phyloP scores from a whole-genome alignment of 1,140 invertebrate genomes.

The Drosophila grimshawi region DNA sequence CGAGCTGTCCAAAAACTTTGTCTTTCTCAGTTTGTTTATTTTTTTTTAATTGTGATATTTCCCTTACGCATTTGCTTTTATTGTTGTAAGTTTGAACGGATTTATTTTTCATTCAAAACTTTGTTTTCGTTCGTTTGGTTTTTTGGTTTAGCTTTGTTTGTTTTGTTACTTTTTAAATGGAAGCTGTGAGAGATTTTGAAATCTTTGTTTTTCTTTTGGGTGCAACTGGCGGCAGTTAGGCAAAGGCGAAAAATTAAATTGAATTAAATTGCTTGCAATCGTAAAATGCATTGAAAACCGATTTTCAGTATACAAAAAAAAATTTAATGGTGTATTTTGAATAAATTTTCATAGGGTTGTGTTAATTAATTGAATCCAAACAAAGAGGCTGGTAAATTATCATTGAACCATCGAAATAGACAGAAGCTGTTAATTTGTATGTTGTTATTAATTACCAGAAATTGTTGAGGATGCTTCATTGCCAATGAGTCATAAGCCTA shows the following conservation, averaged over 20 bases:
- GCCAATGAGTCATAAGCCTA: background rate
- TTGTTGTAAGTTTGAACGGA: slow-evolving; percentile 28
- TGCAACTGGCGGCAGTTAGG: slow-evolving; percentile 12
- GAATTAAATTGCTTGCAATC: slow-evolving; percentile 54
- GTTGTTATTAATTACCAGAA: slow-evolving; percentile 1
- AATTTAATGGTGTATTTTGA: background rate
- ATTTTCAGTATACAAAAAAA: background rate
- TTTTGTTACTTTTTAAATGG: background rate
- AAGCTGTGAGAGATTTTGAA: slow-evolving; percentile 23
- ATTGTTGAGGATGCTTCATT: slow-evolving; percentile 4
- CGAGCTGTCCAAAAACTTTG: background rate
- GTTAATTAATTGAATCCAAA: slow-evolving; percentile 26
- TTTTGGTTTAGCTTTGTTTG: background rate
- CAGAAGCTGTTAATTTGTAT: background rate
- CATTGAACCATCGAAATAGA: slow-evolving; percentile 10
- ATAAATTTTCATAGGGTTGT: slow-evolving; percentile 19
- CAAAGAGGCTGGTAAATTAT: slow-evolving; percentile 12
- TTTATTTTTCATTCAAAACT: slow-evolving; percentile 36
- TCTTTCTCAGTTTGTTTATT: slow-evolving; percentile 4
- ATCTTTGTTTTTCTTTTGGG: slow-evolving; percentile 34
- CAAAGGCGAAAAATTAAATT: slow-evolving; percentile 58
- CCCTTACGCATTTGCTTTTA: slow-evolving; percentile 18
- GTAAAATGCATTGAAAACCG: slow-evolving; percentile 21
- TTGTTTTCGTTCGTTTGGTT: slow-evolving; percentile 35
- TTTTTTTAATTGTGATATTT: slow-evolving; percentile 7